Percentiles rank a stretch among this genome's conserved stretches.
Evolutionary conservation across 2,888 invertebrate species (phyloP).

Genomic region (Campaea margaritaria): DNA sequence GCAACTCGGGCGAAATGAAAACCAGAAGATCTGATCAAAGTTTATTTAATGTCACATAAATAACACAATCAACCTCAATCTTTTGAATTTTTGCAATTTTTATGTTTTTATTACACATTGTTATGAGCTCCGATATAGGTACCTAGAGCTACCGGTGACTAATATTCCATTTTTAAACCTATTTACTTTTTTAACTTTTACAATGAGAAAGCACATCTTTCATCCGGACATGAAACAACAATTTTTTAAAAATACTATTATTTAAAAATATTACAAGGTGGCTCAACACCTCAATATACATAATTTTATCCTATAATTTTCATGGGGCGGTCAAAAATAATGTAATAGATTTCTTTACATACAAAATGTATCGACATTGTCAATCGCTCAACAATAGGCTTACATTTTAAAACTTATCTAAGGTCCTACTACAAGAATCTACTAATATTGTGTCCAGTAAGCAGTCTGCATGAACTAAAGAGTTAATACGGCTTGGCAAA

Average conservation of each 20-base stretch:
- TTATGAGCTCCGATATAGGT: slow-evolving; percentile 60
- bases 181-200: slow-evolving; percentile 54
- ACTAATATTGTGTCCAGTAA: slow-evolving; percentile 55
- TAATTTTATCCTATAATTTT: slow-evolving; percentile 53
- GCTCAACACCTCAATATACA: slow-evolving; percentile 52
- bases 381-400: slow-evolving; percentile 63
- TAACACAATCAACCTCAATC: slow-evolving; percentile 72
- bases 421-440: slow-evolving; percentile 56
- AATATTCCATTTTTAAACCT: slow-evolving; percentile 68
- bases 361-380: slow-evolving; percentile 52
- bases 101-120: slow-evolving; percentile 78
- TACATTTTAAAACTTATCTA: slow-evolving; percentile 62
- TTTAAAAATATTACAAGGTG: slow-evolving; percentile 70
- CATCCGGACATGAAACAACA: slow-evolving; percentile 68
- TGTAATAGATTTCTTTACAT: slow-evolving; percentile 55
- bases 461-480: slow-evolving; percentile 59
- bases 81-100: slow-evolving; percentile 79
- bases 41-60: slow-evolving; percentile 69
- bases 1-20: slow-evolving; percentile 55
- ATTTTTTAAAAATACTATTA: slow-evolving; percentile 72
- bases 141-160: slow-evolving; percentile 77
- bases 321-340: slow-evolving; percentile 64
- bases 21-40: slow-evolving; percentile 66
- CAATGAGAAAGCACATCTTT: slow-evolving; percentile 70
- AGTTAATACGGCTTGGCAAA: slow-evolving; percentile 44